phyloP scores from a whole-genome alignment of 2,888 invertebrate genomes.

The Neoitamus cyanurus region DNA sequence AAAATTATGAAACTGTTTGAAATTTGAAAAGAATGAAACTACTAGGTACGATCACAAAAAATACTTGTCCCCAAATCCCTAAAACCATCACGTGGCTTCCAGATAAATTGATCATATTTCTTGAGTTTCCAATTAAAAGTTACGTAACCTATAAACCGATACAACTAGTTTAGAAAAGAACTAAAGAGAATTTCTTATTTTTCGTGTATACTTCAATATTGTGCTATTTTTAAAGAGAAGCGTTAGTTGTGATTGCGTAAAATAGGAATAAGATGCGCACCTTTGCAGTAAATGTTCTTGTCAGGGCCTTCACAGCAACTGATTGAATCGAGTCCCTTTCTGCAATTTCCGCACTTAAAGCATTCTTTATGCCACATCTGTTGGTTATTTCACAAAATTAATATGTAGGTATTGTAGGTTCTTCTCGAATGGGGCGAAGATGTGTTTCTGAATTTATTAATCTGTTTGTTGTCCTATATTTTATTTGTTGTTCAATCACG shows the following conservation, averaged over 20 bases:
- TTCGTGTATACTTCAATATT: background rate
- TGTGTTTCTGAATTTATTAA: background rate
- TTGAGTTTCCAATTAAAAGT: too few relatives aligned
- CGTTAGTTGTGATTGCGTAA: background rate
- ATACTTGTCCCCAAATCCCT: background rate
- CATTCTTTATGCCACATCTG: conserved; percentile 93
- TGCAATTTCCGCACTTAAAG: conserved; percentile 91
- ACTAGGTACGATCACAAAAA: too few relatives aligned
- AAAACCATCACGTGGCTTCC: background rate
- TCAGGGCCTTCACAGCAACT: conserved; percentile 95
- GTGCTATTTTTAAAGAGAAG: background rate
- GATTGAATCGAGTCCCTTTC: conserved; percentile 88
- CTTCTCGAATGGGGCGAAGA: background rate
- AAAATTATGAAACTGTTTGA: too few relatives aligned
- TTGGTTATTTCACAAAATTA: background rate
- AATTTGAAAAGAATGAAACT: too few relatives aligned
- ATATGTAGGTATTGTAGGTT: background rate
- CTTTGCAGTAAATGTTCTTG: conserved; percentile 97
- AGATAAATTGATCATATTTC: background rate
- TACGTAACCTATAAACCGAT: too few relatives aligned
- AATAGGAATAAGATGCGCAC: conserved; percentile 69
- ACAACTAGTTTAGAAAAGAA: too few relatives aligned
- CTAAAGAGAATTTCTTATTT: background rate
- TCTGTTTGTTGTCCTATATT: background rate
- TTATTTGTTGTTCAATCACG: background rate